A percentile compares a stretch with the other conserved stretches of the same genome.
These are phyloP conservation scores for Apocheima hispidaria DNA, from an alignment of 2,888 invertebrate species.

Conservation along the genomic window DNA sequence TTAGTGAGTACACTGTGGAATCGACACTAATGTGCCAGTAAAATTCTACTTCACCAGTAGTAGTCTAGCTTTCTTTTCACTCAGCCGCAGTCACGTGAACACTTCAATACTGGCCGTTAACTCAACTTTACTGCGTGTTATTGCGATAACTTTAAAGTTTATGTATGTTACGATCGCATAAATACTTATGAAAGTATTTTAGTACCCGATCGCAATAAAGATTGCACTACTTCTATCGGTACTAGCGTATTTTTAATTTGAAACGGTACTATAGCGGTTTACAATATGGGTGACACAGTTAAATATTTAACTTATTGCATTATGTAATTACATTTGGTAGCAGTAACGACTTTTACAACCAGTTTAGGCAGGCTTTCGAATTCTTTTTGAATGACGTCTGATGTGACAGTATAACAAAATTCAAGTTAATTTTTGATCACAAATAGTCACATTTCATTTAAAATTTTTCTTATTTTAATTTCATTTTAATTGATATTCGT, in stretches of 20 bases:
- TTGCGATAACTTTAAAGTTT: slow-evolving; percentile 31
- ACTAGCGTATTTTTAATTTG: slow-evolving; percentile 2
- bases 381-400: slow-evolving; percentile 17
- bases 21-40: slow-evolving; percentile 13
- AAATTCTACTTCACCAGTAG: slow-evolving; percentile 18
- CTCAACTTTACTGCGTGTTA: slow-evolving; percentile 21
- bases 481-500: too few species aligned
- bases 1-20: too few species aligned
- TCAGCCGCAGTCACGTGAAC: slow-evolving; percentile 18
- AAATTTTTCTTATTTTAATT: too few species aligned
- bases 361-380: slow-evolving; percentile 30
- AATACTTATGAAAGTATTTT: slow-evolving; percentile 16
- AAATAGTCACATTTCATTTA: background rate
- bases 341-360: slow-evolving; percentile 16
- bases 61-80: slow-evolving; percentile 29
- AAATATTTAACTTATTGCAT: slow-evolving; percentile 11
- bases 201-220: slow-evolving; percentile 18
- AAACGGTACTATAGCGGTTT: background rate
- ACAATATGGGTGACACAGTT: slow-evolving; percentile 9
- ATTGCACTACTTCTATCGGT: background rate
- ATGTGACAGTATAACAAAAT: background rate
- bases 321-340: slow-evolving; percentile 17
- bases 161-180: slow-evolving; percentile 20
- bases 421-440: too few species aligned
- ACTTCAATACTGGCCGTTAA: slow-evolving; percentile 22